phyloP scores from a whole-genome alignment of 2,113 vertebrate genomes.

The Microtus oregoni region DNA sequence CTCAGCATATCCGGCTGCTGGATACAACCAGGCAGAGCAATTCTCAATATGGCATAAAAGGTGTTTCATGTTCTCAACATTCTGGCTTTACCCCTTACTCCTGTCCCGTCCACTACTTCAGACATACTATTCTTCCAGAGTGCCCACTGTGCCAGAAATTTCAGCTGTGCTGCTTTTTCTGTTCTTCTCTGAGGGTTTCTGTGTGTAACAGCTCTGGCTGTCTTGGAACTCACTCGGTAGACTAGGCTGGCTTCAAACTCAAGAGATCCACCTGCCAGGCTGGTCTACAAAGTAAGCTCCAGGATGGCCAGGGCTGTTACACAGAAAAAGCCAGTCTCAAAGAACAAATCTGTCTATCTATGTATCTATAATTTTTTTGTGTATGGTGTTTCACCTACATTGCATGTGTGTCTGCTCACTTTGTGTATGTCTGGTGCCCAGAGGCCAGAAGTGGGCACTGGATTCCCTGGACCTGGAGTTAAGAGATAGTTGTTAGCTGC shows the following conservation, averaged over 20 bases:
- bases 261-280: background rate
- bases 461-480: background rate
- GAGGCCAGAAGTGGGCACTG: background rate
- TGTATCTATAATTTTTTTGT: background rate
- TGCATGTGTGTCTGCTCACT: background rate
- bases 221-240: background rate
- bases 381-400: background rate
- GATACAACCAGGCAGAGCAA: background rate
- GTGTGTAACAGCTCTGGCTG: background rate
- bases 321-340: too few relatives aligned
- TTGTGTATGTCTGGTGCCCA: background rate
- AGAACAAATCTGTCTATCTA: too few relatives aligned
- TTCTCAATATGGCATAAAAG: background rate
- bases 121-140: background rate
- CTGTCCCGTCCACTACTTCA: background rate
- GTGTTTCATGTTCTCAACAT: background rate
- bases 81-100: background rate
- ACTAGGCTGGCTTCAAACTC: background rate
- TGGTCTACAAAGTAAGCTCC: too few relatives aligned
- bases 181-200: background rate
- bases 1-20: background rate
- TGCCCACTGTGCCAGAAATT: background rate
- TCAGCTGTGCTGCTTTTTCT: background rate
- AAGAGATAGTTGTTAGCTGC: background rate
- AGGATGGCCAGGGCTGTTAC: too few relatives aligned